Conservation (phyloP, 2,113 vertebrate genomes). For the Pterocles burchelli region DNA sequence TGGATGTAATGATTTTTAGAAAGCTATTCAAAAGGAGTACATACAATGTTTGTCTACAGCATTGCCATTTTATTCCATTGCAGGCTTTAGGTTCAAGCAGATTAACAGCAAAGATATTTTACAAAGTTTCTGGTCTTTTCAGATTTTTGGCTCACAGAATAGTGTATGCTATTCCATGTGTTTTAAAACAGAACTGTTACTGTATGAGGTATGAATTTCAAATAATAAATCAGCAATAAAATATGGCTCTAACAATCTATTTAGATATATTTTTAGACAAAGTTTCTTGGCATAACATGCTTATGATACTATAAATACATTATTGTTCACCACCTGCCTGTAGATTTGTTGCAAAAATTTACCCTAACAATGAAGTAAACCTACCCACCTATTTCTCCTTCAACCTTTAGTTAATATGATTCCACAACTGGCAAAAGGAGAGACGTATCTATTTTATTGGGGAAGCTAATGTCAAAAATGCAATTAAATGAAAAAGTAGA, state of each 20-base stretch:
- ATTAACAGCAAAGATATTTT: not conserved
- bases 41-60: not conserved
- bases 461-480: slow-evolving; percentile 10
- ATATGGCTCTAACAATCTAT: not conserved
- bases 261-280: not conserved
- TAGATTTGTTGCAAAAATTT: not conserved
- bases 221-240: not conserved
- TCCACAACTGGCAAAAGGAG: not conserved
- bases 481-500: slow-evolving; percentile 53
- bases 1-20: not conserved
- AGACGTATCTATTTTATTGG: slow-evolving; percentile 4
- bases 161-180: accelerated
- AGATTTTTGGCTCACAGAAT: not conserved
- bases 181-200: not conserved
- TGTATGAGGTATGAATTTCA: not conserved
- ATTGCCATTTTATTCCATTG: not conserved
- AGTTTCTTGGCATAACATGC: not conserved
- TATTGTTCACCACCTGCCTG: not conserved
- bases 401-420: not conserved
- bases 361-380: not conserved
- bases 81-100: not conserved
- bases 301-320: not conserved
- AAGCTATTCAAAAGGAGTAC: not conserved
- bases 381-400: not conserved
- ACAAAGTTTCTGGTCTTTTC: not conserved